Percentiles rank a stretch among this genome's conserved stretches.
Evolutionary conservation across 2,113 vertebrate species (phyloP).

Genomic region (Mesembrinibis cayennensis): DNA sequence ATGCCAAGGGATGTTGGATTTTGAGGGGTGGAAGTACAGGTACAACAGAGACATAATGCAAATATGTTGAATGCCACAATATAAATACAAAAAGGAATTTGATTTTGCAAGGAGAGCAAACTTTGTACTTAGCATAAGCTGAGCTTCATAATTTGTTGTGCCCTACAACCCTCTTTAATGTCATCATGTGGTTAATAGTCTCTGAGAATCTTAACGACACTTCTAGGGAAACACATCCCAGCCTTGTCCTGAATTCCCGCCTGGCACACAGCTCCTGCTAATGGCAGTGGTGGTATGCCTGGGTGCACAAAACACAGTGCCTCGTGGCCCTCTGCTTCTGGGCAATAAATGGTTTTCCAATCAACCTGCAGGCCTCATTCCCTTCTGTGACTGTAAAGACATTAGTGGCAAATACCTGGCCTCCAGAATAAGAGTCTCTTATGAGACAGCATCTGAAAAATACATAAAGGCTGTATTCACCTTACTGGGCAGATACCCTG

Average conservation of each 20-base stretch:
- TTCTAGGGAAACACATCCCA: neutral
- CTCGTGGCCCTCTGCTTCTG: fast-evolving
- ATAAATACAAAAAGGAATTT: neutral
- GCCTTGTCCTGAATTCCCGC: neutral
- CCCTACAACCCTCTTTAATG: neutral
- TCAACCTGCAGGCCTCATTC: neutral
- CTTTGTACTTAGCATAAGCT: neutral
- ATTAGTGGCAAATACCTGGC: neutral
- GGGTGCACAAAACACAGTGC: neutral
- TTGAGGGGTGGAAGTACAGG: neutral
- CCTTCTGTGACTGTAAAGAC: neutral
- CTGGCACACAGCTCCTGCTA: neutral
- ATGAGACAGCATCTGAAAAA: neutral
- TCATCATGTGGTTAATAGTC: neutral
- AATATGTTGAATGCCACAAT: neutral
- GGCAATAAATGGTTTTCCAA: neutral
- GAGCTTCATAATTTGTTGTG: neutral
- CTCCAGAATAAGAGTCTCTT: neutral
- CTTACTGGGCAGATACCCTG: neutral
- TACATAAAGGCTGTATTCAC: neutral
- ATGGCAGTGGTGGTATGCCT: neutral
- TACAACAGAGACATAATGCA: neutral
- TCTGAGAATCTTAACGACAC: neutral
- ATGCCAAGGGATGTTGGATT: neutral
- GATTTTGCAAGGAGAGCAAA: neutral